Evolutionary conservation across 2,888 invertebrate genomes (phyloP).

Genomic region (Lordiphosa andalusiaca): DNA sequence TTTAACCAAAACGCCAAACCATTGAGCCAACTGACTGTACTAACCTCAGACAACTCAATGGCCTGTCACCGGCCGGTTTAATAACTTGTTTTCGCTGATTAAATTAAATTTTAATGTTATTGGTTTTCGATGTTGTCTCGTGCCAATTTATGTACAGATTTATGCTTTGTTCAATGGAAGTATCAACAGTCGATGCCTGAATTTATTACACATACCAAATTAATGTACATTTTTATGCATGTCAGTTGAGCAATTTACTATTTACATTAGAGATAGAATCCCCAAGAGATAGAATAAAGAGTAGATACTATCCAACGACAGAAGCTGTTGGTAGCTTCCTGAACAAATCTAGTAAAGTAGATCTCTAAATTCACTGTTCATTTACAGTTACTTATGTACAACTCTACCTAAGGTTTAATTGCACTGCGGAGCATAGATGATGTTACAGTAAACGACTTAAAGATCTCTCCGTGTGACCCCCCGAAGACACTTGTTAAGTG

Average conservation of each 20-base stretch:
- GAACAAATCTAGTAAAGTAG: no score
- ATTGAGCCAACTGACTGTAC: constrained; percentile 12
- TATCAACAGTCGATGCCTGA: constrained; percentile 32
- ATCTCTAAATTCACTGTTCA: no score
- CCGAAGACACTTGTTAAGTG: constrained; percentile 10
- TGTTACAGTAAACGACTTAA: not conserved
- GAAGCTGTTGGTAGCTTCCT: no score
- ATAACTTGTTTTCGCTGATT: constrained; percentile 40
- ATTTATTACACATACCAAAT: constrained; percentile 9
- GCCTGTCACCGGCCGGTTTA: constrained; percentile 15
- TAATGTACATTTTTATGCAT: not conserved
- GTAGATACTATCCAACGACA: no score
- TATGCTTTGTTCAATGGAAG: constrained; percentile 24
- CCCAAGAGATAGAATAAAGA: no score
- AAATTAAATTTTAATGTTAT: constrained; percentile 61
- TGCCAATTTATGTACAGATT: constrained; percentile 35
- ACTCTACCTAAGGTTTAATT: not conserved
- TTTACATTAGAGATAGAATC: no score
- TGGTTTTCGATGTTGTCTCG: constrained; percentile 22
- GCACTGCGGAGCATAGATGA: not conserved
- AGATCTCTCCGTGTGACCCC: constrained; percentile 9
- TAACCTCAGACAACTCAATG: constrained; percentile 34
- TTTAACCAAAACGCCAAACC: no score
- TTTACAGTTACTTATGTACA: constrained; percentile 1
- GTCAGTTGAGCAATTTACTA: no score